These are phyloP conservation scores for Sternarchorhynchus goeldii DNA, from an alignment of 2,797 vertebrate genomes.

Conservation along the genomic window DNA sequence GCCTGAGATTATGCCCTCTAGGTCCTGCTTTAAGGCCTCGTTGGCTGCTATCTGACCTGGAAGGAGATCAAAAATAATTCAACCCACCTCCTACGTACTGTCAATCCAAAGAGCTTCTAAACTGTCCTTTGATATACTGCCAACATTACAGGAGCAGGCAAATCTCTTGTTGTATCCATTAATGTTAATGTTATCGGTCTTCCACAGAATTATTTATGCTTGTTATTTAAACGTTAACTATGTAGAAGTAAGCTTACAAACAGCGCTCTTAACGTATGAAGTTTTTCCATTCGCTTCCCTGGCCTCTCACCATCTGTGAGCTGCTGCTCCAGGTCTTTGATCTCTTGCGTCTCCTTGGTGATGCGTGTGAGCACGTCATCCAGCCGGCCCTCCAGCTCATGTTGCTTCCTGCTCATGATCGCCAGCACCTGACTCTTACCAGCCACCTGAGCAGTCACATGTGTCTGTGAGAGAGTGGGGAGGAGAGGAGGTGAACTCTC, in stretches of 20 bases:
- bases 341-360: conserved; percentile 88
- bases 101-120: too few relatives aligned
- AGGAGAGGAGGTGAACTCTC: background rate
- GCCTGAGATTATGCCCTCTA: conserved; percentile 84
- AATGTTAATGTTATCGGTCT: too few relatives aligned
- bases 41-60: conserved; percentile 90
- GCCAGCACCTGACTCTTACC: conserved; percentile 77
- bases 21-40: conserved; percentile 85
- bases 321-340: conserved; percentile 91
- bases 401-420: conserved; percentile 81
- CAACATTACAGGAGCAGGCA: too few relatives aligned
- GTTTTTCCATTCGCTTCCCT: background rate
- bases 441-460: conserved; percentile 75
- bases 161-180: too few relatives aligned
- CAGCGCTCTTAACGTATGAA: background rate
- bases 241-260: too few relatives aligned
- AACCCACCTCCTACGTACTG: background rate
- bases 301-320: conserved; percentile 84
- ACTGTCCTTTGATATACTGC: too few relatives aligned
- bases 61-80: background rate
- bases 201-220: too few relatives aligned
- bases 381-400: conserved; percentile 81
- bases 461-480: conserved; percentile 66
- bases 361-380: conserved; percentile 87
- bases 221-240: too few relatives aligned